Evolutionary conservation across 1,140 invertebrate species (phyloP).

Genomic region (Nebria ingens): DNA sequence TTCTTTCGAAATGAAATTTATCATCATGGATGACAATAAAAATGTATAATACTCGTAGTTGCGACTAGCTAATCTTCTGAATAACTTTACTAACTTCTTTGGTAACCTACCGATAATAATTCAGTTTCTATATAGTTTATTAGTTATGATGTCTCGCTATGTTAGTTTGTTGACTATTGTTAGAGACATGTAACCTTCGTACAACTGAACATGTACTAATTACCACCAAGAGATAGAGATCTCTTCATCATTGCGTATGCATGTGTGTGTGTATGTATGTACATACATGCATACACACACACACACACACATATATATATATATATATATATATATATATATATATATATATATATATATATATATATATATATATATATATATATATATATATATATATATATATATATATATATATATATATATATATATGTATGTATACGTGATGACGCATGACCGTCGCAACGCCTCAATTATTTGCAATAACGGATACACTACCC

Average conservation of each 20-base stretch:
- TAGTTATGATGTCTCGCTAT: no score
- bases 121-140: no score
- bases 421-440: conserved; percentile 3
- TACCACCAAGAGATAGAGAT: not conserved
- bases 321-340: conserved; percentile 8
- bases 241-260: not conserved
- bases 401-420: not conserved
- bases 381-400: conserved; percentile 9
- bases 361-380: conserved; percentile 1
- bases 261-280: conserved; percentile 1
- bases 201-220: not conserved
- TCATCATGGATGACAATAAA: no score
- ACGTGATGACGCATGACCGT: not conserved
- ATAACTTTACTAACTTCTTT: no score
- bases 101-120: no score
- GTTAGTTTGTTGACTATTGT: not conserved
- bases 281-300: not conserved
- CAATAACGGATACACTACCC: no score
- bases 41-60: no score
- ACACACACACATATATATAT: not conserved
- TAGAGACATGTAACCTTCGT: not conserved
- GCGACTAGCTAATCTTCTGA: no score
- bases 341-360: conserved; percentile 4
- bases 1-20: no score
- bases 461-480: not conserved